These are phyloP conservation scores for Sturnus vulgaris DNA, from an alignment of 2,113 vertebrate species.

Conservation along the genomic window DNA sequence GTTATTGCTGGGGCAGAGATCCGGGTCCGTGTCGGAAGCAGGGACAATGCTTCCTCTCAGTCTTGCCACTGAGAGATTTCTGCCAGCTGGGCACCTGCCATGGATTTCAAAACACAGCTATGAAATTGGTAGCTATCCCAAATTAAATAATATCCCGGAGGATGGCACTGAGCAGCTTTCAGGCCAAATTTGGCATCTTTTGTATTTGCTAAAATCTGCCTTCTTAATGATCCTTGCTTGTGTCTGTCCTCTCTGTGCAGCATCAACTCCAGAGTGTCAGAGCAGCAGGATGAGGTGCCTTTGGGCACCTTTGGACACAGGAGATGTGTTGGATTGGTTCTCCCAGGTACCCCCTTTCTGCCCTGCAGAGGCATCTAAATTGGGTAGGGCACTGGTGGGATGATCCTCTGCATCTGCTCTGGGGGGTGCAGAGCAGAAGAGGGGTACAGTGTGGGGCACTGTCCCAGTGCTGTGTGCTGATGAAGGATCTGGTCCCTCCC, in stretches of 20 bases:
- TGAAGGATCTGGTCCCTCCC: background rate
- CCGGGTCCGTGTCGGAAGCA: fast-evolving
- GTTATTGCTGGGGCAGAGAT: background rate
- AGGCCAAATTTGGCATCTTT: background rate
- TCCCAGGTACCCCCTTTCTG: background rate
- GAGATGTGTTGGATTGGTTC: background rate
- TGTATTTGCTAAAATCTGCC: background rate
- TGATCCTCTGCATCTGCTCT: background rate
- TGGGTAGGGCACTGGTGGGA: fast-evolving
- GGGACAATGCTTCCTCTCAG: background rate
- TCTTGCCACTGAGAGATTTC: background rate
- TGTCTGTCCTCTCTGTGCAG: background rate
- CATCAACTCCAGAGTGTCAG: background rate
- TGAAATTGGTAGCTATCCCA: background rate
- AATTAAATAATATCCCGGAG: background rate
- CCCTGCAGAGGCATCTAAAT: background rate
- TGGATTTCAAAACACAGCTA: background rate
- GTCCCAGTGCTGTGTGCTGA: background rate
- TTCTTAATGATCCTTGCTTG: background rate
- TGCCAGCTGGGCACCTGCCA: background rate
- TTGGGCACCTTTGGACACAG: background rate
- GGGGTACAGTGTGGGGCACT: background rate
- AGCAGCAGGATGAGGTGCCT: background rate
- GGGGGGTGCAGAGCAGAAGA: background rate
- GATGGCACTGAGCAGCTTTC: background rate